phyloP scores from a whole-genome alignment of 1,140 invertebrate genomes.

The Sarcophaga peregrina region DNA sequence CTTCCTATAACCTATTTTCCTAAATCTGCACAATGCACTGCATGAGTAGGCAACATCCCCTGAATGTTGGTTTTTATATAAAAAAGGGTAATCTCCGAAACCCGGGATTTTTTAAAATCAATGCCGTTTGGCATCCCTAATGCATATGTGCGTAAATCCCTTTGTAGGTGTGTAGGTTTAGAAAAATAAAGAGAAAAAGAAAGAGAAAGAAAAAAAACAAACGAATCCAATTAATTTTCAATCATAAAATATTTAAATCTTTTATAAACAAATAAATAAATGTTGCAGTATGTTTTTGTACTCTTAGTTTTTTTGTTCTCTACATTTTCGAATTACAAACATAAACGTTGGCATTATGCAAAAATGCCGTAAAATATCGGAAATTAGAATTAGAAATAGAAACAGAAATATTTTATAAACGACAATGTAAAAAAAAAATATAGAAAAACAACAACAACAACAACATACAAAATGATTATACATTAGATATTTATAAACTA shows the following conservation, averaged over 20 bases:
- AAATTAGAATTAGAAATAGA: not conserved
- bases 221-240: constrained; percentile 40
- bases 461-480: not conserved
- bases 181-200: not conserved
- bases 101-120: too few relatives aligned
- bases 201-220: too few relatives aligned
- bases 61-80: too few relatives aligned
- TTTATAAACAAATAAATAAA: constrained; percentile 11
- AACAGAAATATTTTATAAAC: not conserved
- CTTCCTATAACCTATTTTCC: too few relatives aligned
- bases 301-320: too few relatives aligned
- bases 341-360: too few relatives aligned
- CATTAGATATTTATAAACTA: constrained; percentile 28
- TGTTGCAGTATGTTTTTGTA: not conserved
- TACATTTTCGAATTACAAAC: too few relatives aligned
- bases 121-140: too few relatives aligned
- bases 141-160: not conserved
- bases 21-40: too few relatives aligned
- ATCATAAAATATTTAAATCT: constrained; percentile 39
- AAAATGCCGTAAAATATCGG: not conserved
- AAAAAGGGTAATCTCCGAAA: too few relatives aligned
- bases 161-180: not conserved
- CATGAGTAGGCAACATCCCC: too few relatives aligned
- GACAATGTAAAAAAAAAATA: not conserved
- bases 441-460: too few relatives aligned